phyloP scores from a whole-genome alignment of 2,113 vertebrate species.

The Antigone vipio region DNA sequence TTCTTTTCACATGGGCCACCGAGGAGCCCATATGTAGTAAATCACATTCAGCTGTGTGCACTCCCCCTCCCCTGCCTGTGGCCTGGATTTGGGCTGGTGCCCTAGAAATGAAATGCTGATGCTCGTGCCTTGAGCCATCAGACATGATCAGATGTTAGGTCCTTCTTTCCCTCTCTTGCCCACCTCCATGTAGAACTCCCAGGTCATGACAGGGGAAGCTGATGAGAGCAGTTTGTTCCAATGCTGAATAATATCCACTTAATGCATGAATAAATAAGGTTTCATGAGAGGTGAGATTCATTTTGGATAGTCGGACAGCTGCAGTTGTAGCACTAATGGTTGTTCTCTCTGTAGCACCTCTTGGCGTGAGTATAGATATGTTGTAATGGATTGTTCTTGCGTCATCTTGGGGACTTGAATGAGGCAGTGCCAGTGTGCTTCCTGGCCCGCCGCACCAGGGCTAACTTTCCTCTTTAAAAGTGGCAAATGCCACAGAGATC shows the following conservation, averaged over 20 bases:
- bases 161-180: not conserved
- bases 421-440: not conserved
- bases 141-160: not conserved
- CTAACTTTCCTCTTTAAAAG: not conserved
- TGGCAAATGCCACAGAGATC: not conserved
- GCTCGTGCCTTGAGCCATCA: not conserved
- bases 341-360: not conserved
- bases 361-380: fast-evolving
- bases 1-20: not conserved
- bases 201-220: not conserved
- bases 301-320: not conserved
- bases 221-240: not conserved
- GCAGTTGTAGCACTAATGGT: not conserved
- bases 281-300: not conserved
- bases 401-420: fast-evolving
- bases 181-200: not conserved
- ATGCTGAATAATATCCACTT: fast-evolving
- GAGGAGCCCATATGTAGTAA: not conserved
- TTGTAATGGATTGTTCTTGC: not conserved
- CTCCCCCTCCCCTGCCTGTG: not conserved
- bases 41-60: not conserved
- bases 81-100: not conserved
- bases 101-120: not conserved
- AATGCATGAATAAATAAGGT: not conserved
- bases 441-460: not conserved